Conservation (phyloP, 2,797 vertebrate genomes). For the Sorex maritimensis region DNA sequence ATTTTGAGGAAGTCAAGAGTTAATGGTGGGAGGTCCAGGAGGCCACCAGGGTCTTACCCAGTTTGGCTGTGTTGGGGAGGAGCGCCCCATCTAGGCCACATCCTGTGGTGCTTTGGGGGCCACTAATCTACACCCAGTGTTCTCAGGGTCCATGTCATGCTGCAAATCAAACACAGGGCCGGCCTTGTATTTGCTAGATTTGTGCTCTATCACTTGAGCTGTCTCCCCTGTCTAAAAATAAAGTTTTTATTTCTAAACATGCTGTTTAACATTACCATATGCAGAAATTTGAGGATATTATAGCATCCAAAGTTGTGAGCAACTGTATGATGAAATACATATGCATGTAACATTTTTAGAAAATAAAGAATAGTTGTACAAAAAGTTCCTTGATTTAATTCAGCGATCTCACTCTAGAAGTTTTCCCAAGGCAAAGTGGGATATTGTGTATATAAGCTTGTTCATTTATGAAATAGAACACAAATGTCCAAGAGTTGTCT, state of each 20-base stretch:
- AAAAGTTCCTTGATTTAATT: not conserved
- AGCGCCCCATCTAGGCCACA: too few relatives aligned
- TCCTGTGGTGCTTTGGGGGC: too few relatives aligned
- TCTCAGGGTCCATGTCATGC: too few relatives aligned
- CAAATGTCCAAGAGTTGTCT: conserved; percentile 20
- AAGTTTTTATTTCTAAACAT: not conserved
- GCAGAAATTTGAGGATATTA: conserved; percentile 36
- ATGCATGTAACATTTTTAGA: not conserved
- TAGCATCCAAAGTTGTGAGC: not conserved
- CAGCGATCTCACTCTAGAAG: not conserved
- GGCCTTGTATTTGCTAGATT: too few relatives aligned
- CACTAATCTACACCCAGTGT: too few relatives aligned
- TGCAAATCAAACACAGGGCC: too few relatives aligned
- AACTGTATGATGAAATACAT: not conserved
- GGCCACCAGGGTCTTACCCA: too few relatives aligned
- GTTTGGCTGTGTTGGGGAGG: too few relatives aligned
- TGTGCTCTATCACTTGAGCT: too few relatives aligned
- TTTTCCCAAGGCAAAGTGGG: conserved; percentile 18
- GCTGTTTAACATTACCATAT: conserved; percentile 33
- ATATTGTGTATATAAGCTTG: not conserved
- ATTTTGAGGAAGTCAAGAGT: too few relatives aligned
- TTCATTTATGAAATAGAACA: conserved; percentile 12
- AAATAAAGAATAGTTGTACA: not conserved
- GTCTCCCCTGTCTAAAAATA: not conserved
- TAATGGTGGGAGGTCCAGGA: too few relatives aligned